Conservation (phyloP, 2,113 vertebrate genomes). For the Parotia lawesii region DNA sequence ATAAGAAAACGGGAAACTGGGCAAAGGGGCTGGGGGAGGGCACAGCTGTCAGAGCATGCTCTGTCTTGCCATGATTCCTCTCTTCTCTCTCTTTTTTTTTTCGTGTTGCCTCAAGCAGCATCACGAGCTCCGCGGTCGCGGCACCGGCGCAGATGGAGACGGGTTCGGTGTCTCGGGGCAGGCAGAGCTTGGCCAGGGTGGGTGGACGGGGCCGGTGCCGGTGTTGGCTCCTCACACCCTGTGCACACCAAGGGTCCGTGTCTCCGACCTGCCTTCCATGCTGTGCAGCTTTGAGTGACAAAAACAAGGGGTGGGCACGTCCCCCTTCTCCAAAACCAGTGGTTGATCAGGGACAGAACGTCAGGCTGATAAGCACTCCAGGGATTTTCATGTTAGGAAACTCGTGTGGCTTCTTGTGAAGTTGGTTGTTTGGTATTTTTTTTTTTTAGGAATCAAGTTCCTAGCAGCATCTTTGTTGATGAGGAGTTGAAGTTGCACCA, state of each 20-base stretch:
- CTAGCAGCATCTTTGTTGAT: background rate
- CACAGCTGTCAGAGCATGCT: background rate
- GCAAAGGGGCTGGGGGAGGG: background rate
- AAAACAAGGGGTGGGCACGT: background rate
- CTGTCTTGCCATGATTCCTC: background rate
- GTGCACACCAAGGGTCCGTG: accelerated
- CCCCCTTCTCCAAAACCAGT: background rate
- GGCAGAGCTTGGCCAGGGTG: background rate
- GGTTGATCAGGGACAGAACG: background rate
- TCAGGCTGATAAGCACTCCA: background rate
- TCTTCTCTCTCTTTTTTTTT: background rate
- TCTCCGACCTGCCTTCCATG: background rate
- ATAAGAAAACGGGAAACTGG: constrained; percentile 3
- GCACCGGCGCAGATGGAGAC: background rate
- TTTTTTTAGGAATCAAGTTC: background rate
- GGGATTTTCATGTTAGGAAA: background rate
- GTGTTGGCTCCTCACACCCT: background rate
- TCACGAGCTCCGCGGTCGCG: accelerated
- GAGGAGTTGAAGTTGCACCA: background rate
- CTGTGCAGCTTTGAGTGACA: background rate
- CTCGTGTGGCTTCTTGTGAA: background rate
- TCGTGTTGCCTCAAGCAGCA: background rate
- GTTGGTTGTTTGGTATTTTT: background rate
- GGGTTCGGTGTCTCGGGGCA: background rate
- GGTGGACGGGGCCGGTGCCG: accelerated